phyloP scores from a whole-genome alignment of 2,113 vertebrate species.

The Cepphus grylle region DNA sequence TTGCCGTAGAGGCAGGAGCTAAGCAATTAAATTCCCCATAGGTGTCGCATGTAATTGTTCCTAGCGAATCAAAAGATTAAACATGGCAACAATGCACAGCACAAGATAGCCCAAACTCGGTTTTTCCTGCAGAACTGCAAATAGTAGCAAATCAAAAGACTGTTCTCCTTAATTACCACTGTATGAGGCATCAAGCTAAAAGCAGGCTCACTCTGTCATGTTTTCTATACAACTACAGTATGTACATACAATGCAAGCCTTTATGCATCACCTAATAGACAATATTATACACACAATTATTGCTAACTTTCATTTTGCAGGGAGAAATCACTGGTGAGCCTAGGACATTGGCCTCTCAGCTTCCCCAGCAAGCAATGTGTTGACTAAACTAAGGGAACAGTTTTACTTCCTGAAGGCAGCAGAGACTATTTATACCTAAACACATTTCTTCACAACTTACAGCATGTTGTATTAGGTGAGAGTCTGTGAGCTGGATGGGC shows the following conservation, averaged over 20 bases:
- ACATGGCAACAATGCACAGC: slow-evolving; percentile 74
- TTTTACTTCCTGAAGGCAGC: slow-evolving; percentile 71
- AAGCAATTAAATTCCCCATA: slow-evolving; percentile 80
- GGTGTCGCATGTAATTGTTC: slow-evolving; percentile 75
- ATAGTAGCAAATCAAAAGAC: slow-evolving; percentile 81
- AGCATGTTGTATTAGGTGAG: slow-evolving; percentile 63
- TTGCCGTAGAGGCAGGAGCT: slow-evolving; percentile 69
- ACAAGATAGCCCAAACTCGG: slow-evolving; percentile 77
- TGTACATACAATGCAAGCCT: slow-evolving; percentile 75
- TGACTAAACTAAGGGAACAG: slow-evolving; percentile 70
- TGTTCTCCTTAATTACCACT: slow-evolving; percentile 83
- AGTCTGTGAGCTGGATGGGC: slow-evolving; percentile 52
- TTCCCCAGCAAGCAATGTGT: slow-evolving; percentile 66
- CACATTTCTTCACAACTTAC: slow-evolving; percentile 72
- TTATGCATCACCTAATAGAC: slow-evolving; percentile 75
- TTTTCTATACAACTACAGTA: slow-evolving; percentile 77
- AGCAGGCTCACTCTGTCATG: slow-evolving; percentile 83
- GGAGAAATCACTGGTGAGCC: slow-evolving; percentile 66
- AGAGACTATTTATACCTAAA: slow-evolving; percentile 78
- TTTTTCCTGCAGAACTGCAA: slow-evolving; percentile 79
- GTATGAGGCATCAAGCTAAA: slow-evolving; percentile 80
- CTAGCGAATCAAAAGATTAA: slow-evolving; percentile 77
- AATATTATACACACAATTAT: slow-evolving; percentile 75
- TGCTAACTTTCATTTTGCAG: slow-evolving; percentile 66
- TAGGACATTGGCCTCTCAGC: slow-evolving; percentile 70